Percentiles rank a stretch among this genome's conserved stretches.
phyloP scores from a whole-genome alignment of 2,113 vertebrate genomes.

The Pheucticus melanocephalus region DNA sequence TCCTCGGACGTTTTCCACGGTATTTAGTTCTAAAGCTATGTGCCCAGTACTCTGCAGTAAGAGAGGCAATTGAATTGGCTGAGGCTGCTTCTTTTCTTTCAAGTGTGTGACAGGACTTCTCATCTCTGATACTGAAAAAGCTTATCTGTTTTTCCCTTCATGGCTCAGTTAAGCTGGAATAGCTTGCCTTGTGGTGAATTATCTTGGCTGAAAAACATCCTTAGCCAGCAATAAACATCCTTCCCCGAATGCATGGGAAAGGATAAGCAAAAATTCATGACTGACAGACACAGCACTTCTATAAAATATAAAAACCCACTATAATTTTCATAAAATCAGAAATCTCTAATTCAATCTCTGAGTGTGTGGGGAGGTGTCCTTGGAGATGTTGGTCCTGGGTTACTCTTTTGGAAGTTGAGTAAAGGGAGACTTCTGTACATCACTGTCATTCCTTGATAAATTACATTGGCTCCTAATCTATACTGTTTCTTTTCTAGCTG shows the following conservation, averaged over 20 bases:
- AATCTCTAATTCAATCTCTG: background rate
- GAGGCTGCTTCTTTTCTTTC: background rate
- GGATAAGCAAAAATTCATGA: background rate
- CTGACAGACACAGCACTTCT: background rate
- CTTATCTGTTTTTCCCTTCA: background rate
- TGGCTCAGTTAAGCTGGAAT: background rate
- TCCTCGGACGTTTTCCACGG: background rate
- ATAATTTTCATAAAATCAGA: background rate
- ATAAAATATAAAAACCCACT: background rate
- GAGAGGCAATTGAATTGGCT: background rate
- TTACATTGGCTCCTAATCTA: too few species aligned
- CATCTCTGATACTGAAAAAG: background rate
- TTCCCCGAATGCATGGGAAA: background rate
- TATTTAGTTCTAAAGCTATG: background rate
- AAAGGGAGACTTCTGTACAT: background rate
- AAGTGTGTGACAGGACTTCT: background rate
- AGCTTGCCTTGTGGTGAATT: background rate
- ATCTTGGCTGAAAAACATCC: background rate
- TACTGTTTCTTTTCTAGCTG: background rate
- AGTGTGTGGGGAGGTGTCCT: background rate
- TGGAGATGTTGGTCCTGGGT: fast-evolving
- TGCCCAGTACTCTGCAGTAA: background rate
- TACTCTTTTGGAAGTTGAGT: background rate
- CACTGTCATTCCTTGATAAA: background rate
- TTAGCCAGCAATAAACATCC: background rate